Base-by-base conservation (phyloP, 2,888 invertebrate species). In the Lycia hirtaria region DNA sequence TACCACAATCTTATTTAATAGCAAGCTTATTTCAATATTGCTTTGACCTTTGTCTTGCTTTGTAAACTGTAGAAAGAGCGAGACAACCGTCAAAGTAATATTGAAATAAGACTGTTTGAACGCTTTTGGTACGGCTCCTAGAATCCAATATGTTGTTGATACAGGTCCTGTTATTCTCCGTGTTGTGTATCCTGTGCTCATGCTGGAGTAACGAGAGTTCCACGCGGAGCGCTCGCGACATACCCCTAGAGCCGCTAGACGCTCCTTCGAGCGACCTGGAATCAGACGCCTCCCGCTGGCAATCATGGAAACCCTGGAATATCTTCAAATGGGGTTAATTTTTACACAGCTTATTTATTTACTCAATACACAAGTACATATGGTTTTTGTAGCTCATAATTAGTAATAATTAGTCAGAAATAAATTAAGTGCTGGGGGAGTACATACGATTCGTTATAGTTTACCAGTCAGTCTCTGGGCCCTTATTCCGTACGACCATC, bases 271-370 rank as follows among this genome's bases (percentile, higher is more conserved):
- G 72, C 40, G 81, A 81, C 54, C 73, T 78, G 28, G 64, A 71
- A 19, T 67, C 71, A 38, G 78, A 80, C 40, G 66, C 72, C 10
- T 72, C 73, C 9, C 49, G 72, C 1, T 83, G 85, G 86, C 65
- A 51, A n/a, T 5, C 74, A 49, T 82, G 81, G 83, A 78, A 68
- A 53, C 81, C 81, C 3, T 78, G 78, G 73, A 79, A 75, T 57
- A 70, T 78, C 37, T 76, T 75, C 67, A 80, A 78, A 73, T 81
- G 79, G 79, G 86, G 87, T 88, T 68, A 81, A 75, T 65, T 52
- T 20, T 32, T 49, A n/a, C 50, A 19, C 50, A 55, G 19, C 28
- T 20, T 43, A 12, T 0, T 20, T 33, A 14, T n/a, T n/a, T 10
- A 7, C 14, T 14, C 9, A 1, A 14, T 12, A 33, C 14, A 15